phyloP scores from a whole-genome alignment of 2,113 vertebrate genomes.

The Callithrix jacchus region DNA sequence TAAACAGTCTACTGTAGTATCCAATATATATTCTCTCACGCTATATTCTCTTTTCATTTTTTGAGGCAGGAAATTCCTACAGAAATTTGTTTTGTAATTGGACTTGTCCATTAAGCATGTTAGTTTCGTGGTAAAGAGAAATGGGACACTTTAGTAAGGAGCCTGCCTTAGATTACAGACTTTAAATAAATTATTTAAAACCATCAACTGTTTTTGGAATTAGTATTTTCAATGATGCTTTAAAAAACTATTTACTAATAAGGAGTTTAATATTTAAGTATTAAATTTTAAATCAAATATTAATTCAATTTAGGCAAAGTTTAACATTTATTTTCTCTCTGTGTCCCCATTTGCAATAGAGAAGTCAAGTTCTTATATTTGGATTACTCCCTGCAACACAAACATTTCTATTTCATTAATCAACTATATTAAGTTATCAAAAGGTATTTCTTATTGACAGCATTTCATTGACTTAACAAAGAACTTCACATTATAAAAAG shows the following conservation, averaged over 20 bases:
- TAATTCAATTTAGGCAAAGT: not conserved
- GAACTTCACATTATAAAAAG: not conserved
- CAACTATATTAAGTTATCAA: constrained; percentile 27
- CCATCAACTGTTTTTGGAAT: not conserved
- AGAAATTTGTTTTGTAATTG: constrained; percentile 22
- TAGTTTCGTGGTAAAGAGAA: not conserved
- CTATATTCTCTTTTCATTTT: not conserved
- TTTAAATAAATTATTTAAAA: constrained; percentile 40
- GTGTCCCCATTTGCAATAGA: not conserved
- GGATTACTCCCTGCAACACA: not conserved
- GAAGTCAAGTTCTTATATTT: constrained; percentile 16
- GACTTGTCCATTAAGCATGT: constrained; percentile 12
- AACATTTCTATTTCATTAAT: constrained; percentile 44
- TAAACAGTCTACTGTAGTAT: not conserved
- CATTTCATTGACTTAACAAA: constrained; percentile 32
- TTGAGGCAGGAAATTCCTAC: constrained; percentile 30
- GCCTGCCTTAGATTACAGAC: not conserved
- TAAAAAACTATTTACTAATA: not conserved
- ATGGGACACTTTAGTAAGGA: not conserved
- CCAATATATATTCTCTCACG: not conserved
- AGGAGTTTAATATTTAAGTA: not conserved
- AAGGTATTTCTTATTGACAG: not conserved
- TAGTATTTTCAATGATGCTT: not conserved
- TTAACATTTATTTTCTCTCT: not conserved
- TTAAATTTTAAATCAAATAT: not conserved